phyloP scores from a whole-genome alignment of 2,797 vertebrate species.

The Clarias fuscus region DNA sequence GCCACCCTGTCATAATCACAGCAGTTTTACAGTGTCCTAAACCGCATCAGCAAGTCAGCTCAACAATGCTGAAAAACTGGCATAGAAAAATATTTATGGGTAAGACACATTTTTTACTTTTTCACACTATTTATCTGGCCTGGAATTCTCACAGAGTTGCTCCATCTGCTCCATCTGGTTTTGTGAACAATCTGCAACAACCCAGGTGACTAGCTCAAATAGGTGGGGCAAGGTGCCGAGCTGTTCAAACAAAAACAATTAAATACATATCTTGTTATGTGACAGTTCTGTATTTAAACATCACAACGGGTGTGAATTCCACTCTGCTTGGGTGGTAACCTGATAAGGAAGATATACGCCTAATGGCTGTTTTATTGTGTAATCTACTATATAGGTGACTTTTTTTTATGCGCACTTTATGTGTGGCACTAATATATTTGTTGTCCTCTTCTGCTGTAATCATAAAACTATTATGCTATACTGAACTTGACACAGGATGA shows the following conservation, averaged over 20 bases:
- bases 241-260: conserved; percentile 27
- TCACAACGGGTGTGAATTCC: too few relatives aligned
- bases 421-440: background rate
- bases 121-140: background rate
- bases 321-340: background rate
- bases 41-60: background rate
- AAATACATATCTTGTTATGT: background rate
- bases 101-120: background rate
- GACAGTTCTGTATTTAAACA: background rate
- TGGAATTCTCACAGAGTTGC: background rate
- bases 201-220: background rate
- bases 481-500: too few relatives aligned
- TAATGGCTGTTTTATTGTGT: background rate
- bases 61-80: background rate
- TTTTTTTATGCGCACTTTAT: background rate
- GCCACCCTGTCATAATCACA: background rate
- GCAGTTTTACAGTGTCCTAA: background rate
- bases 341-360: background rate
- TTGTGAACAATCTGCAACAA: too few relatives aligned
- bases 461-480: background rate
- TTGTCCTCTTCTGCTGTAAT: background rate
- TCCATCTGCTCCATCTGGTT: background rate
- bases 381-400: background rate
- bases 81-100: background rate
- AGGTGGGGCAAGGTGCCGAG: conserved; percentile 38